Evolutionary conservation across 2,888 invertebrate species (phyloP).

Genomic region (Cosmopolites sordidus): DNA sequence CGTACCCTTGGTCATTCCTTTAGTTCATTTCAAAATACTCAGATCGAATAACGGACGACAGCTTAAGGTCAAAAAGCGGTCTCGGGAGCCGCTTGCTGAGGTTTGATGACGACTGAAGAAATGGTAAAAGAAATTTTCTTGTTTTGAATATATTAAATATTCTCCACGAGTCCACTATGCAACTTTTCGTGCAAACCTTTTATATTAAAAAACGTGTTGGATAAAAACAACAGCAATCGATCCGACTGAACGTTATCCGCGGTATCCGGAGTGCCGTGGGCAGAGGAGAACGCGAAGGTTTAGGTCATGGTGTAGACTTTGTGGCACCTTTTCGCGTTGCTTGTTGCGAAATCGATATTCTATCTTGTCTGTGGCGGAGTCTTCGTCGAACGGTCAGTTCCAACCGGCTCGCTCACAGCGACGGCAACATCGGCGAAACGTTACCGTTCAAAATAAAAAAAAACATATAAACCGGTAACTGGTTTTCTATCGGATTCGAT

Average conservation of each 20-base stretch:
- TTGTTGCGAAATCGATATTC: conserved; percentile 26
- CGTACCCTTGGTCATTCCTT: too few species aligned
- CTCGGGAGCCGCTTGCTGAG: too few species aligned
- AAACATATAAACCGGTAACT: too few species aligned
- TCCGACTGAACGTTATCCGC: conserved; percentile 6
- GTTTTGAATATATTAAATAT: too few species aligned
- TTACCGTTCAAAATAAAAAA: not conserved
- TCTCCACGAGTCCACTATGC: too few species aligned
- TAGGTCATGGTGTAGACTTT: conserved; percentile 27
- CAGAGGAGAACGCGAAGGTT: conserved; percentile 17
- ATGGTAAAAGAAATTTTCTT: too few species aligned
- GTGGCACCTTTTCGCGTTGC: conserved; percentile 21
- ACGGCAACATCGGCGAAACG: not conserved
- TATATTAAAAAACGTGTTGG: not conserved
- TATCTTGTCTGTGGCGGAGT: conserved; percentile 17
- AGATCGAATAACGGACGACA: too few species aligned
- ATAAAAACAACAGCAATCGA: conserved; percentile 14
- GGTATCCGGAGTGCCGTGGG: not conserved
- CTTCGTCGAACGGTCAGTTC: conserved; percentile 3
- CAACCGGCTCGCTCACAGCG: not conserved
- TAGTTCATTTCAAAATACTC: too few species aligned
- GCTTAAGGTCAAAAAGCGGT: too few species aligned
- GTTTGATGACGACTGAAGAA: too few species aligned
- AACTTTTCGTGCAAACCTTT: too few species aligned
- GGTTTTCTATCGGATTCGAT: too few species aligned